Evolutionary conservation across 1,140 invertebrate genomes (phyloP), one percentile per base, ranked within the genome.

Genomic region (Bombus huntii): DNA sequence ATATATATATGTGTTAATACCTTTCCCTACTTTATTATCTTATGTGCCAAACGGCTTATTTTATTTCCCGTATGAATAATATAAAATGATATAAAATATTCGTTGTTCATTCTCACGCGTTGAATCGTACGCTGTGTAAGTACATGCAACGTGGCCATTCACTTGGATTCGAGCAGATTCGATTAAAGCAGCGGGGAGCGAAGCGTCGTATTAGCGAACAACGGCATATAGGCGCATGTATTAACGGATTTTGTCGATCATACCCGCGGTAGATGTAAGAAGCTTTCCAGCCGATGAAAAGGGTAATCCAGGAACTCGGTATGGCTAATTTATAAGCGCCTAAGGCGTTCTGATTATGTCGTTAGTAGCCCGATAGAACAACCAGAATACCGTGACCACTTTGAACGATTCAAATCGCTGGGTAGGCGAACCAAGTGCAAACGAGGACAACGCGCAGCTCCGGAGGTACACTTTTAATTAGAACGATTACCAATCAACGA

Each of bases 381-480:
- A 39, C 37, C 42, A 34, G 44, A 72, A 75, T 2, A 62, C 62
- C 78, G 62, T 28, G 87, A 87, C 42, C 44, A 37, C 74, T 72
- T 85, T 85, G 62, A 85, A 81, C 66, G 78, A 37, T 71, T 79
- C 25, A 25, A 68, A 68, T 75, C 22, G 77, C 31, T 39, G 47
- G 34, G 10, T n/a, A 57, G 28, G n/a, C 71, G n/a, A 66, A 12
- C 65, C 62, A 44, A 31, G 37, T 62, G 34, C 37, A 31, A 66
- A 77, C 80, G 80, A 73, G 80, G 47, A 42, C 70, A 53, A 37
- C 25, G 37, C 10, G 0, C 70, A 6, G 44, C 53, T 18, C n/a
- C 12, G 9, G 57, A 39, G 77, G 37, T 85, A 71, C 39, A 86
- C 47, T 89, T 89, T 89, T 89, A 89, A 89, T 89, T 89, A 81